Conservation (phyloP, 2,797 vertebrate species). For the Acridotheres tristis region DNA sequence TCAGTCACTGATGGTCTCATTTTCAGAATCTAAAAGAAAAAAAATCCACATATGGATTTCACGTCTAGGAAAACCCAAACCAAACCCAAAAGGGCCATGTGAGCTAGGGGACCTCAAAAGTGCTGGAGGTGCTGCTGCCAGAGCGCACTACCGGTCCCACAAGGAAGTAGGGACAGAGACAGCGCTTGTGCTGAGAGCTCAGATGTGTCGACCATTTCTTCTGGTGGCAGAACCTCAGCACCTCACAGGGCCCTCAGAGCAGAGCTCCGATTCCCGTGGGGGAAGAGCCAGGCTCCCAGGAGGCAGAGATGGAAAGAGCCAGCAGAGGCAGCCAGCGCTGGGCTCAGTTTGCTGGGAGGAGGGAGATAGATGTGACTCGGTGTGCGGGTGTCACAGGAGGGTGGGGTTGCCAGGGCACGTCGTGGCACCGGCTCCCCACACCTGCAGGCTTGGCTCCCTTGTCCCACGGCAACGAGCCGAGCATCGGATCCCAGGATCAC, state of each 20-base stretch:
- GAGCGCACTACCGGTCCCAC: accelerated
- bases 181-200: background rate
- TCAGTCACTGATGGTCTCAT: slow-evolving; percentile 65
- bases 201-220: accelerated
- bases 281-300: background rate
- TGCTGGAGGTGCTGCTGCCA: background rate
- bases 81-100: background rate
- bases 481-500: background rate
- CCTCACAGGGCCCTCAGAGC: background rate
- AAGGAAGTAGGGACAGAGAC: background rate
- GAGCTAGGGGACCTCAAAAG: background rate
- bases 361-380: accelerated
- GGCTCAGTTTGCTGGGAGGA: accelerated
- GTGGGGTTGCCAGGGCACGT: background rate
- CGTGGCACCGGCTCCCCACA: accelerated
- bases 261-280: accelerated
- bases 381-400: background rate
- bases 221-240: background rate
- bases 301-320: background rate
- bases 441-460: background rate
- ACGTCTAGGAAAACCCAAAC: background rate
- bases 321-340: accelerated
- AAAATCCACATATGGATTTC: slow-evolving; percentile 32
- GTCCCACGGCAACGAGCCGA: accelerated
- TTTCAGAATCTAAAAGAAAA: slow-evolving; percentile 77